Conservation (phyloP, 2,888 invertebrate genomes). For the Lypha dubia region DNA sequence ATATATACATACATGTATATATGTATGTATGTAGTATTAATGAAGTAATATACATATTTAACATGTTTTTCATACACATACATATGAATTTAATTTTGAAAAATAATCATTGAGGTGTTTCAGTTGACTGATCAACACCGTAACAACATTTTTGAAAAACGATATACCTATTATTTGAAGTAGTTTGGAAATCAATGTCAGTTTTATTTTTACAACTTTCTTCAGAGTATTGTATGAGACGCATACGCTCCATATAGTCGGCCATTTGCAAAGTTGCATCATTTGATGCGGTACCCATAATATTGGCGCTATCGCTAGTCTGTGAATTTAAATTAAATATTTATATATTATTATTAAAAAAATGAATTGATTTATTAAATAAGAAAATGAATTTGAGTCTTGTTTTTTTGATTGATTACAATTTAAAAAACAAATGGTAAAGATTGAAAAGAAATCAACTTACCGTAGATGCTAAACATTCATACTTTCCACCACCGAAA, state of each 20-base stretch:
- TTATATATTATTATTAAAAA: neutral
- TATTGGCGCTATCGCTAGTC: constrained; percentile 2
- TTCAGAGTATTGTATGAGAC: constrained; percentile 21
- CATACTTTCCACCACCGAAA: neutral
- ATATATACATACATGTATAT: too few relatives aligned
- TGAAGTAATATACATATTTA: too few relatives aligned
- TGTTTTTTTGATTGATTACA: too few relatives aligned
- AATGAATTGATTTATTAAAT: neutral
- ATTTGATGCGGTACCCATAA: constrained; percentile 7
- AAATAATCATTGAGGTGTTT: too few relatives aligned
- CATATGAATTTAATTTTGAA: too few relatives aligned
- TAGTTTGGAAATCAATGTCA: too few relatives aligned
- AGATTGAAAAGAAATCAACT: neutral
- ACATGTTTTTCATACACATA: too few relatives aligned
- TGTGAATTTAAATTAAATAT: neutral
- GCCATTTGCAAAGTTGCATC: constrained; percentile 10
- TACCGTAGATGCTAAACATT: constrained; percentile 33
- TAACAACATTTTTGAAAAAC: constrained; percentile 4
- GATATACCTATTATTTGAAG: too few relatives aligned
- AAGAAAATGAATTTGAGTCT: too few relatives aligned
- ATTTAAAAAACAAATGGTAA: too few relatives aligned
- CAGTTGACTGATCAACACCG: neutral
- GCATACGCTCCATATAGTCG: neutral
- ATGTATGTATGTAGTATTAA: too few relatives aligned
- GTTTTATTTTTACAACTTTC: constrained; percentile 10